Base-by-base conservation (phyloP, 1,140 invertebrate species). In the Ceratina japonica region DNA sequence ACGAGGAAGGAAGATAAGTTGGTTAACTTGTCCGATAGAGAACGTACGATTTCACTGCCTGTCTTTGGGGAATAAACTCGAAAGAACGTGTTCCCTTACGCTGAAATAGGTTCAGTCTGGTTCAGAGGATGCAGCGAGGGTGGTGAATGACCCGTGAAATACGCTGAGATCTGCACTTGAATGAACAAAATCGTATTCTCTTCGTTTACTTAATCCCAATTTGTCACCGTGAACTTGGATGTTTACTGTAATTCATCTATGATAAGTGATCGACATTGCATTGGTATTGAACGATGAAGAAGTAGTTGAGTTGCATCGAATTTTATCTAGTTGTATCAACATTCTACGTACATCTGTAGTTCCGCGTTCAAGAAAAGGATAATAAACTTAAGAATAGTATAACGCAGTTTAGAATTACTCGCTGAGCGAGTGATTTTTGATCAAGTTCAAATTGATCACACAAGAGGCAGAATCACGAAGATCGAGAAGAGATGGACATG, bases 401-500 rank as follows among this genome's bases (percentile, higher is more conserved):
- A 0, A 13, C 18, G 65, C 18, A 7, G 10, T 2, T 18, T 18
- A 49, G 1, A 20, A 66, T 7, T 16, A 22, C 58, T 73, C 70
- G 16, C 51, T 49, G 5, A n/a, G 3, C 24, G 16, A 63, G 15
- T 8, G 12, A 1, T 24, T 22, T 15, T 31, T 37, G 18, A 22
- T 51, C 18, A 15, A 10, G 12, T 20, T 51, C 16, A 59, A 7
- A 7, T 22, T 27, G 27, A 65, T 20, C 7, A 20, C 5, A 22
- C 27, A 10, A 52, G 51, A 75, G 12, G 13, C 49, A 66, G 24
- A 61, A 75, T 73, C 27, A 83, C 27, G 49, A 51, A 80, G 59
- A 69, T 74, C 37, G 70, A 71, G 77, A 84, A 88, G 91, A 89
- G 82, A 96, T 96, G 96, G 96, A 96, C 93, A 96, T 95, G 82